Evolutionary conservation across 2,888 invertebrate genomes (phyloP).

Genomic region (Eupithecia dodoneata): DNA sequence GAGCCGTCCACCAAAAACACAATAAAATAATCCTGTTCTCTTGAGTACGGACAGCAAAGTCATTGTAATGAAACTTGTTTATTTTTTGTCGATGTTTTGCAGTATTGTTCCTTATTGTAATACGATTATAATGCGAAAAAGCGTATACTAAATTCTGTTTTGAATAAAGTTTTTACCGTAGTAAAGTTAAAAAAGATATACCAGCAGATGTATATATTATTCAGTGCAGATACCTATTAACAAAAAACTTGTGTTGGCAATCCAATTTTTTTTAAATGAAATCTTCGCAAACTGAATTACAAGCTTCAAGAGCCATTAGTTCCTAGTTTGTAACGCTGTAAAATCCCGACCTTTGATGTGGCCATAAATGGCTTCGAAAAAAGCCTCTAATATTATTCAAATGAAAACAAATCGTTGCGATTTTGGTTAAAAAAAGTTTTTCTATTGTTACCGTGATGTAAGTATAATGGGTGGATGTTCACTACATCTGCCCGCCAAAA

Average conservation of each 20-base stretch:
- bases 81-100: neutral
- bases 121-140: conserved; percentile 1
- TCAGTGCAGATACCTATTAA: neutral
- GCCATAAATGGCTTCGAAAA: neutral
- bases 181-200: neutral
- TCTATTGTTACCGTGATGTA: no score
- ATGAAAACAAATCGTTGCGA: no score
- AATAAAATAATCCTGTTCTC: conserved; percentile 79
- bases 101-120: neutral
- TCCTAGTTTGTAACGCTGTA: neutral
- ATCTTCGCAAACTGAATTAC: neutral
- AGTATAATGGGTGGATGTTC: neutral
- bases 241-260: neutral
- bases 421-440: no score
- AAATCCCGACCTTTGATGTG: neutral
- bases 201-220: neutral
- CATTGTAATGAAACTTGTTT: conserved; percentile 25
- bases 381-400: neutral
- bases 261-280: neutral
- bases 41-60: conserved; percentile 59
- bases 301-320: neutral
- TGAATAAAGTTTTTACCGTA: neutral
- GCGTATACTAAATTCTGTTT: neutral
- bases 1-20: conserved; percentile 70
- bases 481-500: neutral